Conservation (phyloP, 2,113 vertebrate genomes). For the Caranx melampygus region DNA sequence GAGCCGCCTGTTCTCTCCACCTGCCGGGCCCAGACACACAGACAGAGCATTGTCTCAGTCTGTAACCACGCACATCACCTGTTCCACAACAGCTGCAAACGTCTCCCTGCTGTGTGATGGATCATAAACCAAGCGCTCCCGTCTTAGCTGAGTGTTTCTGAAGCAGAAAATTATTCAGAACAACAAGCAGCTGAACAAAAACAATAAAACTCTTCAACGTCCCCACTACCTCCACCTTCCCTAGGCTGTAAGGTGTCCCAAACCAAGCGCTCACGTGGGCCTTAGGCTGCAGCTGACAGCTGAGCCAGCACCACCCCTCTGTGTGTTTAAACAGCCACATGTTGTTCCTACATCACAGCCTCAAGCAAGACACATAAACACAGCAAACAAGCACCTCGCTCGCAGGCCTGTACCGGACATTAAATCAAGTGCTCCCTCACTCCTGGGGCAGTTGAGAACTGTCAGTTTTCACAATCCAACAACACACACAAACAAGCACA, state of each 20-base stretch:
- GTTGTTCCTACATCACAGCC: neutral
- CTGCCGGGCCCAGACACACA: neutral
- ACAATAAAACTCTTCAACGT: neutral
- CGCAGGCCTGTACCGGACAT: neutral
- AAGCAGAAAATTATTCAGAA: neutral
- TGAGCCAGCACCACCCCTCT: neutral
- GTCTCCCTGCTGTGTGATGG: neutral
- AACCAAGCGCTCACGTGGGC: constrained; percentile 23
- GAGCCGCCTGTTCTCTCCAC: neutral
- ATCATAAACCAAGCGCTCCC: constrained; percentile 22
- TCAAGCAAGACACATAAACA: neutral
- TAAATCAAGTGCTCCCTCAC: constrained; percentile 19
- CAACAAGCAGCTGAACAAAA: constrained; percentile 4
- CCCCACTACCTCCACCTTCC: neutral
- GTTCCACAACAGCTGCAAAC: constrained; percentile 4
- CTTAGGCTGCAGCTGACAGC: constrained; percentile 10
- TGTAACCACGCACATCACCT: neutral
- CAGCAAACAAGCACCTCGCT: neutral
- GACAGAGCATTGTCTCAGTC: neutral
- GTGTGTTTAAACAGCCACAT: constrained; percentile 10
- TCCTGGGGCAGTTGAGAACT: neutral
- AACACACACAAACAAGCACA: neutral
- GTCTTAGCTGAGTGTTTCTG: neutral
- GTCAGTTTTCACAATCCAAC: neutral
- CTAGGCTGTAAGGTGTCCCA: neutral